Evolutionary conservation across 2,888 invertebrate genomes (phyloP), one percentile per base, ranked within the genome.

Genomic region (Trissolcus brochymenae): DNA sequence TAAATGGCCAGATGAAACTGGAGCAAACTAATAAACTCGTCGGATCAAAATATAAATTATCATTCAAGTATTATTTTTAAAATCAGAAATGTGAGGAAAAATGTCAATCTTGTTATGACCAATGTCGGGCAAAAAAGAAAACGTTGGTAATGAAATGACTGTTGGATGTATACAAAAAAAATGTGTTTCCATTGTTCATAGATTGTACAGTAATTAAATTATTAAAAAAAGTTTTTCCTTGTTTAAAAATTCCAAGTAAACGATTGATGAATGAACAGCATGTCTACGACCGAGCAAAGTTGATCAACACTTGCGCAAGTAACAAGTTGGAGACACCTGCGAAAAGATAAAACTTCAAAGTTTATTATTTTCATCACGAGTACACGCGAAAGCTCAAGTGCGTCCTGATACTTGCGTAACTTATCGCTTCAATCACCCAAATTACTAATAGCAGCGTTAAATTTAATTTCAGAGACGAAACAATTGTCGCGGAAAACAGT

Each of bases 351-450:
- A 35, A 35, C 13, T 43, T 13, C 17, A 1, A 2, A n/a, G 4
- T 11, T 25, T 29, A 29, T 59, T 40, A 16, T 55, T 35, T 7
- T 9, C 35, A 51, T 51, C 11, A 16, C 6, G 11, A 51, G 17
- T 54, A 40, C n/a, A n/a, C 16, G 19, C 25, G 51, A 17, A 17
- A 41, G 14, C 25, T 59, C 51, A 29, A 53, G 41, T 29, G 51
- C 54, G 59, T 53, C 29, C 19, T 21, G 40, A 13, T 21, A 56
- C 40, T 74, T 74, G 50, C 67, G 41, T 61, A 74, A 67, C 35
- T 14, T 61, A 55, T 56, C 60, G 67, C 57, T 74, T 73, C 59
- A 66, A 73, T 73, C 66, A 61, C 56, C 60, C 59, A 60, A 73
- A 66, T 73, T 60, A 66, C 59, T 49, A 60, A 60, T 50, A 49